Percentiles rank a stretch among this genome's conserved stretches.
Conservation (phyloP, 37 sponge, comb jelly and placozoan species). For the Aplysina aerophoba region DNA sequence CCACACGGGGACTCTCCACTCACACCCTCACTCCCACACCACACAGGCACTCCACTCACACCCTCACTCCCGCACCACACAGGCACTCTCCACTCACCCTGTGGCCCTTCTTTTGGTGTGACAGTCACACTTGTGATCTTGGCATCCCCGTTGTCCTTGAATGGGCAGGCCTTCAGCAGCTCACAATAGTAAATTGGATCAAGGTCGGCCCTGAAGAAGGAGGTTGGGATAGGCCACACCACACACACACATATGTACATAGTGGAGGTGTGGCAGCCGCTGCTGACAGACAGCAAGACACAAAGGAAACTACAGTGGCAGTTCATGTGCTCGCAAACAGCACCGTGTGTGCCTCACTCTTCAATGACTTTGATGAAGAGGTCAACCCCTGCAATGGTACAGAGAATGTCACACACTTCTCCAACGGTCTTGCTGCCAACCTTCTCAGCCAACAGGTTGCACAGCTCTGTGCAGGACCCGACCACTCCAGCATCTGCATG, state of each 20-base stretch:
- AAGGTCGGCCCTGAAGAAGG: conserved; percentile 78
- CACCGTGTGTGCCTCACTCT: conserved; percentile 53
- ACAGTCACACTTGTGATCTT: conserved; percentile 63
- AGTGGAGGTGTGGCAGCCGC: not conserved
- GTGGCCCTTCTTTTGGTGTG: conserved; percentile 48
- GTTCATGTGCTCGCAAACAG: not conserved
- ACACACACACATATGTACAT: not conserved
- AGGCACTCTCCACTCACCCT: conserved; percentile 43
- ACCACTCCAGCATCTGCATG: conserved; percentile 80
- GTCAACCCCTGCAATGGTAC: conserved; percentile 75
- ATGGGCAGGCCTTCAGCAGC: conserved; percentile 57
- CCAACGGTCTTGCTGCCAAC: conserved; percentile 45
- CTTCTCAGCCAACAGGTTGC: conserved; percentile 66
- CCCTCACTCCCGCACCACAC: not conserved
- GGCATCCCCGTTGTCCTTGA: conserved; percentile 84
- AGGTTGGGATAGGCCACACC: too few species aligned
- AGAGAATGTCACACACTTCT: conserved; percentile 73
- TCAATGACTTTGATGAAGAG: conserved; percentile 81
- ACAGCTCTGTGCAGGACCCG: conserved; percentile 72
- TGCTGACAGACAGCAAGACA: not conserved
- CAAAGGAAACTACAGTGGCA: not conserved
- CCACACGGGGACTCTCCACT: too few species aligned
- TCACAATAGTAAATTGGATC: conserved; percentile 95
- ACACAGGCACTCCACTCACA: not conserved
- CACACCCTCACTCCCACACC: too few species aligned